These are phyloP conservation scores for Corella eumyota DNA, from an alignment of 23 tunicate genomes.

Conservation along the genomic window DNA sequence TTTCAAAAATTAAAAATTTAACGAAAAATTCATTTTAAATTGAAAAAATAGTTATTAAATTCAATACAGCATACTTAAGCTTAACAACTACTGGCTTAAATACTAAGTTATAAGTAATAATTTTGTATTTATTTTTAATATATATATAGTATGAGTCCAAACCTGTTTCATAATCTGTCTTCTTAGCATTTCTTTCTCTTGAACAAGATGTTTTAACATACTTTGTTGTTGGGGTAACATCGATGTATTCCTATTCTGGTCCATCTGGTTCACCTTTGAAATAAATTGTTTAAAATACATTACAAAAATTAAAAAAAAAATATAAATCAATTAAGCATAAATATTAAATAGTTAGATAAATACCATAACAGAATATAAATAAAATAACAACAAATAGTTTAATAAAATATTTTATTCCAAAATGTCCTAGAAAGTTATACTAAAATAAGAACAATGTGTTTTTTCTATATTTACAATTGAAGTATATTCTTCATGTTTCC, in stretches of 20 bases:
- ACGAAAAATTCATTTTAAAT: background rate
- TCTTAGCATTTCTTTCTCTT: conserved; percentile 64
- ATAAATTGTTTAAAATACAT: no score
- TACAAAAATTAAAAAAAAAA: no score
- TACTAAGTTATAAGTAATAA: background rate
- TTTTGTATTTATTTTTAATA: background rate
- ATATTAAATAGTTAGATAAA: no score
- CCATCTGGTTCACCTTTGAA: conserved; percentile 92
- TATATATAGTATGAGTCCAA: background rate
- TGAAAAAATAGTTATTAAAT: background rate
- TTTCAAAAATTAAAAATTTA: no score
- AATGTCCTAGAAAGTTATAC: no score
- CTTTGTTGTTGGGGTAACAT: conserved; percentile 26
- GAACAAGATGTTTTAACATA: conserved; percentile 55
- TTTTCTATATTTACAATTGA: no score
- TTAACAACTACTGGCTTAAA: background rate
- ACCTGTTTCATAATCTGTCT: conserved; percentile 69
- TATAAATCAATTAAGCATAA: background rate
- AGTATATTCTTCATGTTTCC: no score
- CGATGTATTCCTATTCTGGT: conserved; percentile 6
- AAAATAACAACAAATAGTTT: no score
- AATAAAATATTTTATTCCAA: no score
- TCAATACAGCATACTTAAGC: background rate
- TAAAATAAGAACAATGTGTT: no score
- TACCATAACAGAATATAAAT: no score